These are phyloP conservation scores for Kryptolebias marmoratus DNA, from an alignment of 2,113 vertebrate genomes.

Conservation along the genomic window DNA sequence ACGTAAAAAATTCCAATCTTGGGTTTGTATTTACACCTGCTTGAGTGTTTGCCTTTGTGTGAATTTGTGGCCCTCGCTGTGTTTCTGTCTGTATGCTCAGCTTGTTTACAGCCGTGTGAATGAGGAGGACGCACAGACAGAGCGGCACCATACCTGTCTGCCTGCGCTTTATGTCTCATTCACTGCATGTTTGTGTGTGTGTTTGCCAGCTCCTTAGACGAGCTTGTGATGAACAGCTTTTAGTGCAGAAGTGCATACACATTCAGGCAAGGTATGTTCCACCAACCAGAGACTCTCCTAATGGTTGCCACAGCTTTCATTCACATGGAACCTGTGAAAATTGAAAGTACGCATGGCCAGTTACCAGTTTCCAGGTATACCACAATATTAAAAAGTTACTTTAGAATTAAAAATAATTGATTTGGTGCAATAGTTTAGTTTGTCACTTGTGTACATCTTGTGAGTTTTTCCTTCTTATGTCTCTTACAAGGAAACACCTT, in stretches of 20 bases:
- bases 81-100: conserved; percentile 47
- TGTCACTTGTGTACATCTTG: no score
- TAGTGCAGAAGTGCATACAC: conserved; percentile 21
- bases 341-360: no score
- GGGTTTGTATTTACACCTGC: conserved; percentile 46
- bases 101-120: conserved; percentile 45
- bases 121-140: conserved; percentile 38
- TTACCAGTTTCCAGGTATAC: no score
- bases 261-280: background rate
- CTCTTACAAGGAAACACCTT: no score
- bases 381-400: no score
- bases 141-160: conserved; percentile 49
- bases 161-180: conserved; percentile 42
- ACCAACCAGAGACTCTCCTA: conserved; percentile 10
- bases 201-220: conserved; percentile 7
- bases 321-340: conserved; percentile 27
- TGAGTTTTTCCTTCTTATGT: no score
- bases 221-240: conserved; percentile 33
- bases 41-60: conserved; percentile 21
- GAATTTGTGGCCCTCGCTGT: conserved; percentile 34
- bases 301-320: conserved; percentile 20
- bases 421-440: no score
- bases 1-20: conserved; percentile 37
- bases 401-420: no score
- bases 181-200: conserved; percentile 31